Evolutionary conservation across 2,888 invertebrate genomes (phyloP).

Genomic region (Odontomyia ornata): DNA sequence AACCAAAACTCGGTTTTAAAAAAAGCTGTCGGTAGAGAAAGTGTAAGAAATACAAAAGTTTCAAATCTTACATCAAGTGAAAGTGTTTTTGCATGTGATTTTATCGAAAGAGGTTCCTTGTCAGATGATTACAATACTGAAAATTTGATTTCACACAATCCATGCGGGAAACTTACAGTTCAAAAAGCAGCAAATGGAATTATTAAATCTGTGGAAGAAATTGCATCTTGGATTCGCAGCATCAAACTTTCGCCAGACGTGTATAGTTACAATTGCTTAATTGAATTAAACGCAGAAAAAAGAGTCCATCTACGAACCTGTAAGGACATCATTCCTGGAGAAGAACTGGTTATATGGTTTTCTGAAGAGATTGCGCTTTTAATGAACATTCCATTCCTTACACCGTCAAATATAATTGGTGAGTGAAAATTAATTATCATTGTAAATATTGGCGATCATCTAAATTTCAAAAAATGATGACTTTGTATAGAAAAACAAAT

Average conservation of each 20-base stretch:
- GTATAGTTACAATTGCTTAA: conserved; percentile 67
- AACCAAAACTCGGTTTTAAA: conserved; percentile 3
- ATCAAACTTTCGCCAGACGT: conserved; percentile 68
- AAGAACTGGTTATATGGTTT: conserved; percentile 84
- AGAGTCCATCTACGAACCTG: conserved; percentile 61
- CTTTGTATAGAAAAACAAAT: too few species aligned
- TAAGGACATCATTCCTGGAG: conserved; percentile 68
- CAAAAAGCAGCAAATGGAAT: conserved; percentile 29
- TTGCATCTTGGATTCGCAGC: conserved; percentile 57
- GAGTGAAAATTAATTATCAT: too few species aligned
- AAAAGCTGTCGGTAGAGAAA: background rate
- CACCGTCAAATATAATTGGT: conserved; percentile 85
- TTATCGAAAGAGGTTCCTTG: conserved; percentile 47
- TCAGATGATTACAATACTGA: conserved; percentile 43
- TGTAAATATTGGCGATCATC: too few species aligned
- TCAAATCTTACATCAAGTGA: conserved; percentile 36
- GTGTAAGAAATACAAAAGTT: conserved; percentile 32
- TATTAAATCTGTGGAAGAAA: conserved; percentile 28
- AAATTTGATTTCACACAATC: conserved; percentile 42
- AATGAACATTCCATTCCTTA: conserved; percentile 80
- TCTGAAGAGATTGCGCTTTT: conserved; percentile 77
- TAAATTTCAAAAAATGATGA: too few species aligned
- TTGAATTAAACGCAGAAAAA: conserved; percentile 56
- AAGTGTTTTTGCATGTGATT: conserved; percentile 48
- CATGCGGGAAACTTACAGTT: conserved; percentile 5